Conservation (phyloP, 2,888 invertebrate genomes). For the Sepiola atlantica region DNA sequence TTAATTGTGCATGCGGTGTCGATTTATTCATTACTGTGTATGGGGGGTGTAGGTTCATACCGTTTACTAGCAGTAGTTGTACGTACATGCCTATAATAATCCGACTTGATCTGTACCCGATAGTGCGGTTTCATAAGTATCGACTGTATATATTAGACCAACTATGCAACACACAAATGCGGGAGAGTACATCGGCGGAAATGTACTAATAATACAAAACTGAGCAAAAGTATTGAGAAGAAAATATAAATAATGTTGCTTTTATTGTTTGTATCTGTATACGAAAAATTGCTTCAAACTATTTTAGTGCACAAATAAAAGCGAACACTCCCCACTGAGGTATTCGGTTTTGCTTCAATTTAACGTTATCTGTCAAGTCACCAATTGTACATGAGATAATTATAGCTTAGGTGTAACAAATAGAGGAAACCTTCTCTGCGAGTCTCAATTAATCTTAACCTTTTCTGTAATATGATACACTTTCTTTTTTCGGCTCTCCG, state of each 20-base stretch:
- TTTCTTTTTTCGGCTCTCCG: neutral
- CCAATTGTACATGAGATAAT: neutral
- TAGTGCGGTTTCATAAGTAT: too few species aligned
- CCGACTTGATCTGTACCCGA: too few species aligned
- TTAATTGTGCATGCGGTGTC: too few species aligned
- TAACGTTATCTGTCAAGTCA: neutral
- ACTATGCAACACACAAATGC: too few species aligned
- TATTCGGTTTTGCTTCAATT: neutral
- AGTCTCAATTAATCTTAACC: neutral
- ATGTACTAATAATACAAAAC: too few species aligned
- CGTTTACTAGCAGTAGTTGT: too few species aligned
- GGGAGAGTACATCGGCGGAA: too few species aligned
- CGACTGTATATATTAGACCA: too few species aligned
- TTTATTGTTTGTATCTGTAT: neutral
- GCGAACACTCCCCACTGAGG: neutral
- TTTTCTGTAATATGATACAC: neutral
- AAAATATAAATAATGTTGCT: neutral
- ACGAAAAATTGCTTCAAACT: neutral
- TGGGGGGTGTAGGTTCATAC: too few species aligned
- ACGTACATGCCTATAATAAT: too few species aligned
- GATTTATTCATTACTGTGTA: too few species aligned
- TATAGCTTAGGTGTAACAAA: neutral
- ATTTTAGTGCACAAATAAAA: neutral
- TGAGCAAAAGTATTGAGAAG: too few species aligned
- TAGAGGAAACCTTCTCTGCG: neutral